Evolutionary conservation across 2,113 vertebrate species (phyloP).

Genomic region (Charadrius vociferus): DNA sequence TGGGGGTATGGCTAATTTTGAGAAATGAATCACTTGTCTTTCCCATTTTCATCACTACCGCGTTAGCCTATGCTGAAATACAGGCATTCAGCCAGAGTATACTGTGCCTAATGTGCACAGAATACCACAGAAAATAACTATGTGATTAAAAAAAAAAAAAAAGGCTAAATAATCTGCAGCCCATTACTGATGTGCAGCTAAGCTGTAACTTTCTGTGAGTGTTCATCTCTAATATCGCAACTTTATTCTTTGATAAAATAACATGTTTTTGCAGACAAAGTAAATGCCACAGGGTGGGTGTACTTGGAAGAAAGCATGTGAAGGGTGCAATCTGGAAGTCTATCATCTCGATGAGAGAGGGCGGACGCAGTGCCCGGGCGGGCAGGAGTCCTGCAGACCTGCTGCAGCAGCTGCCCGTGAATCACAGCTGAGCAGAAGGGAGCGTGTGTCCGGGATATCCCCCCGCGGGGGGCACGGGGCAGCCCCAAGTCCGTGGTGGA

Average conservation of each 20-base stretch:
- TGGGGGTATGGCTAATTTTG: background rate
- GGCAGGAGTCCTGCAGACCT: background rate
- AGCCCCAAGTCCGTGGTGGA: background rate
- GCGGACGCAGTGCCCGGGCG: fast-evolving
- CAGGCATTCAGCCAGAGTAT: background rate
- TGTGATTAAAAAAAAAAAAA: background rate
- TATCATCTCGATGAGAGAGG: fast-evolving
- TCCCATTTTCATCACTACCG: background rate
- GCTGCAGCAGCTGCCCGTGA: too few species aligned
- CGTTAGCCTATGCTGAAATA: background rate
- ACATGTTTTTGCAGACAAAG: background rate
- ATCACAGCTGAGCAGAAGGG: background rate
- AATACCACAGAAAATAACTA: background rate
- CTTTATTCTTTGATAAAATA: background rate
- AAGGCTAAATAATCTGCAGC: background rate
- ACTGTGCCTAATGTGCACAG: background rate
- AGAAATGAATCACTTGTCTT: background rate
- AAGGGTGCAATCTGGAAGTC: fast-evolving
- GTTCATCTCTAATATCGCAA: fast-evolving
- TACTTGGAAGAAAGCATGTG: fast-evolving
- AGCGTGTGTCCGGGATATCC: fast-evolving
- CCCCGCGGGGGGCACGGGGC: background rate
- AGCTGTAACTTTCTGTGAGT: background rate
- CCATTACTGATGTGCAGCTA: background rate
- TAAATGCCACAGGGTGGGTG: background rate